Base-by-base conservation (phyloP, 2,797 vertebrate species). In the Amazona ochrocephala region DNA sequence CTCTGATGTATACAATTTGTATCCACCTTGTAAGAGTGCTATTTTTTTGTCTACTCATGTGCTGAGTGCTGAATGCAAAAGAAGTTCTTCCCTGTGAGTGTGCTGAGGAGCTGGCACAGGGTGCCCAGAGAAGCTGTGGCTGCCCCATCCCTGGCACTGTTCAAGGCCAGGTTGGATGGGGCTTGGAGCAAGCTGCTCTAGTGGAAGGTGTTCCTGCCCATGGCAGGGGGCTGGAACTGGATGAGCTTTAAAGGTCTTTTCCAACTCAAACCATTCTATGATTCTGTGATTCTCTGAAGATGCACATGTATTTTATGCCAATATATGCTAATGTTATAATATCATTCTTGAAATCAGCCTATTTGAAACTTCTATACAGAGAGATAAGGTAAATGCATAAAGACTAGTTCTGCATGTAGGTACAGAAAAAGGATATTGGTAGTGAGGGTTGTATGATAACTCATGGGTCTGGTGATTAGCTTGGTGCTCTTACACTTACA, bases 401-500 rank as follows among this genome's bases (percentile, higher is more conserved):
- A 74, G 9, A 16, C 41, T 29, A 7, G 13, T 88, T 86, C 37
- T 78, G 13, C 45, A 42, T 34, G 23, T 66, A 45, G 70, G 26
- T 65, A 19, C 7, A 60, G 61, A 61, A 15, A 45, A 81, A 75
- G 34, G 7, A 15, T 51, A 39, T 84, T 0, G 0, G 29, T 24
- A 68, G 66, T 32, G 62, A 51, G 67, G 53, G 39, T 66, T 93
- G 93, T 85, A 45, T 24, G n/a, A 32, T 41, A 88, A 37, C 42
- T 50, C 54, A 24, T 30, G 32, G 17, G 44, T 85, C 60, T 95
- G 86, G 83, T 62, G 0, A 3, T 67, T 62, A 79, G 66, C 90
- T 80, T 54, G 44, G 71, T 54, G 77, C 39, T 95, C 42, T 78
- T 75, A 71, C 22, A 62, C 73, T 65, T 79, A 90, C 73, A 72